A percentile compares a stretch with the other conserved stretches of the same genome.
Conservation (phyloP, 2,797 vertebrate genomes). For the Lacerta viridis region DNA sequence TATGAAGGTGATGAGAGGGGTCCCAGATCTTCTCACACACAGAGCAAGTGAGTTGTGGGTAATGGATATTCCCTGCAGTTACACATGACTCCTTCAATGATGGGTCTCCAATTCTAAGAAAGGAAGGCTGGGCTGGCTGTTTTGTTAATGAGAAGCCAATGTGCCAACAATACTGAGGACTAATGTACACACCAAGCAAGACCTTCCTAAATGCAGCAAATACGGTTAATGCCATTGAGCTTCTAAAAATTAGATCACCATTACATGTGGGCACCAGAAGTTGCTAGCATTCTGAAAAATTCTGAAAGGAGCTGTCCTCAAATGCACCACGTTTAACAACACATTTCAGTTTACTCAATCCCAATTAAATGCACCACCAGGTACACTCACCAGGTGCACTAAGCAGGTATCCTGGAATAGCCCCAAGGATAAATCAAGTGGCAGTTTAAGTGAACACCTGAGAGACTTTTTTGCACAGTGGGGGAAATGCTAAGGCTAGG, state of each 20-base stretch:
- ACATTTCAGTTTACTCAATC: background rate
- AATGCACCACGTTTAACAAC: background rate
- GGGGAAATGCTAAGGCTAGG: background rate
- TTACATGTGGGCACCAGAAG: background rate
- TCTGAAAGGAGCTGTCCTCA: background rate
- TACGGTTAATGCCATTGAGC: background rate
- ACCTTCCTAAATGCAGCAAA: background rate
- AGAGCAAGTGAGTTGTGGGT: no score
- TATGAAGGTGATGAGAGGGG: background rate
- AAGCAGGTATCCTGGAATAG: background rate
- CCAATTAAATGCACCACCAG: background rate
- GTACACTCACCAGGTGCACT: background rate
- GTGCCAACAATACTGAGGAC: background rate
- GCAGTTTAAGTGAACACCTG: background rate
- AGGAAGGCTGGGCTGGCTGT: background rate
- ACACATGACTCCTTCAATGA: background rate
- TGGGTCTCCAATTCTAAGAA: background rate
- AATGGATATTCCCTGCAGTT: background rate
- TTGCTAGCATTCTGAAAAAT: background rate
- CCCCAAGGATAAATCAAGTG: background rate
- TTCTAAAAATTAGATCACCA: background rate
- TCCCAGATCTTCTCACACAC: background rate
- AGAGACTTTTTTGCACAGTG: background rate
- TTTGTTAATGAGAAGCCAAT: no score
- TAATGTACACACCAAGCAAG: background rate